These are phyloP conservation scores for Lethrus apterus DNA, from an alignment of 1,140 invertebrate genomes.

Conservation along the genomic window DNA sequence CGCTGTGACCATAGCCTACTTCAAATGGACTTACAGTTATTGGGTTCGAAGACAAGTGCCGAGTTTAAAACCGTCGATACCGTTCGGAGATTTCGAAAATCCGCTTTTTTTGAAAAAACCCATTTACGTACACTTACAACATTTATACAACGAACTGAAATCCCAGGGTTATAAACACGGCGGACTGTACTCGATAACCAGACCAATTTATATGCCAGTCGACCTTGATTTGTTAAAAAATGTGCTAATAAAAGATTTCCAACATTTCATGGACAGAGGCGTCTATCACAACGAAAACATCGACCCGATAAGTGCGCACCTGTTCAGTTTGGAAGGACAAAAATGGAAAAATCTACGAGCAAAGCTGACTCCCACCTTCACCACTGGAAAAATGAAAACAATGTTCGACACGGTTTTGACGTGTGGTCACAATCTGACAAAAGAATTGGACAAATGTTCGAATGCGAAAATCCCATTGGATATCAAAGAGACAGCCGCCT, in stretches of 20 bases:
- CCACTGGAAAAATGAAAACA: conserved; percentile 42
- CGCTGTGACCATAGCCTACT: background rate
- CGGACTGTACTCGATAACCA: conserved; percentile 44
- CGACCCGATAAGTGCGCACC: conserved; percentile 42
- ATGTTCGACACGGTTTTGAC: conserved; percentile 28
- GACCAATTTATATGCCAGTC: conserved; percentile 43
- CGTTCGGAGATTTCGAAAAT: conserved; percentile 33
- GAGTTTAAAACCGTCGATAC: conserved; percentile 32
- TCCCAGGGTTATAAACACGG: conserved; percentile 28
- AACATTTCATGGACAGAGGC: conserved; percentile 45
- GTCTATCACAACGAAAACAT: conserved; percentile 18
- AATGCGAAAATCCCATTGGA: background rate
- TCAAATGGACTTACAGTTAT: conserved; percentile 22
- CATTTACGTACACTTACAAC: conserved; percentile 30
- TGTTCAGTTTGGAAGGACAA: conserved; percentile 41
- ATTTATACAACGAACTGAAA: conserved; percentile 25
- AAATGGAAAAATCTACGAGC: conserved; percentile 42
- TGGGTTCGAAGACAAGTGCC: conserved; percentile 41
- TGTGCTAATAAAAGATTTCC: conserved; percentile 48
- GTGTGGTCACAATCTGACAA: background rate
- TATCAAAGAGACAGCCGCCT: background rate
- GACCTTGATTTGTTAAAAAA: conserved; percentile 53
- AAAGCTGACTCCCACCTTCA: conserved; percentile 44
- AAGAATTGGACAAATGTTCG: background rate
- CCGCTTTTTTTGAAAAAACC: conserved; percentile 28